Evolutionary conservation across 2,797 vertebrate genomes (phyloP).

Genomic region (Eleutherodactylus coqui): DNA sequence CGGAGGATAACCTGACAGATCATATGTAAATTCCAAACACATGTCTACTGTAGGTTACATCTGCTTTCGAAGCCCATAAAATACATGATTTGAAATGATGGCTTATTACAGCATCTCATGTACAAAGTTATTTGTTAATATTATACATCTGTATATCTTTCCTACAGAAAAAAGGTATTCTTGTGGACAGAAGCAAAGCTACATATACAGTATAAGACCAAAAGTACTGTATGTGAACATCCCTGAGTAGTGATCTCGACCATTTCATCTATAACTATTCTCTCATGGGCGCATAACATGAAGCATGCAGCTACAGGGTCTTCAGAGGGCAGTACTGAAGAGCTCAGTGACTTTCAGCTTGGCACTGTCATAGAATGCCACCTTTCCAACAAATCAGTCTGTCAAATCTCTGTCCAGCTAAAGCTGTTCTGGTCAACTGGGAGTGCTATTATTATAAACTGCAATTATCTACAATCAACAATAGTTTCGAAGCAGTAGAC

Average conservation of each 20-base stretch:
- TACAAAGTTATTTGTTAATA: neutral
- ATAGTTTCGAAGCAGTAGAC: neutral
- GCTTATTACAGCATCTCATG: neutral
- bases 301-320: neutral
- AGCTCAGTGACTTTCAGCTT: slow-evolving; percentile 8
- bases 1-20: no score
- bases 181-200: neutral
- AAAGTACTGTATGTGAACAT: neutral
- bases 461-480: neutral
- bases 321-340: neutral
- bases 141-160: no score
- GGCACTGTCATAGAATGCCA: neutral
- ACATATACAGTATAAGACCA: neutral
- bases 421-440: neutral
- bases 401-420: neutral
- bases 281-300: neutral
- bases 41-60: no score
- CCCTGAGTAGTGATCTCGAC: neutral
- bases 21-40: no score
- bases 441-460: neutral
- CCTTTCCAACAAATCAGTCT: neutral
- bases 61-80: neutral
- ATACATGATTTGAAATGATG: neutral
- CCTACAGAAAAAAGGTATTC: no score
- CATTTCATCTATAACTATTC: neutral